phyloP scores from a whole-genome alignment of 2,113 vertebrate species.

The Pomatorhinus ruficollis region DNA sequence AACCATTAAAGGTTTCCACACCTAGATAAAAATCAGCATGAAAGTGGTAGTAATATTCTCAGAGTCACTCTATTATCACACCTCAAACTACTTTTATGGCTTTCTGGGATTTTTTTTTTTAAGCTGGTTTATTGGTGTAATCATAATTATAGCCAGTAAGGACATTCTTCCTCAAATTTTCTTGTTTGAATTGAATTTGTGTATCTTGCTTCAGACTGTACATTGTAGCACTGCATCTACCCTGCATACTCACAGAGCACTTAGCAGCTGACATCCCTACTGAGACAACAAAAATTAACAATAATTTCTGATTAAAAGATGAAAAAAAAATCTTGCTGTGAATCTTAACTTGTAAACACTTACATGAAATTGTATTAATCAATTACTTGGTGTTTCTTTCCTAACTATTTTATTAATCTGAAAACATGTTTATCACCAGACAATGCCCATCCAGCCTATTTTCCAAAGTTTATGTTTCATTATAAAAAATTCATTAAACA shows the following conservation, averaged over 20 bases:
- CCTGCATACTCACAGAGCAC: neutral
- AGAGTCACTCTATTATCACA: neutral
- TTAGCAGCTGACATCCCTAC: neutral
- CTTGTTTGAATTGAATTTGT: neutral
- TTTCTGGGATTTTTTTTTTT: neutral
- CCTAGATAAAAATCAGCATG: neutral
- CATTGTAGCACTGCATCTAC: neutral
- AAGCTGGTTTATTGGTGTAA: neutral
- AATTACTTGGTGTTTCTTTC: fast-evolving
- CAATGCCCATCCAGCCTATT: neutral
- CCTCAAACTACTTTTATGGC: neutral
- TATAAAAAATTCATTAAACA: neutral
- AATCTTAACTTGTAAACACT: neutral
- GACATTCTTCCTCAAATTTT: neutral
- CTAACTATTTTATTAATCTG: neutral
- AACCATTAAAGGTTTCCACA: neutral
- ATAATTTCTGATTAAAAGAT: neutral
- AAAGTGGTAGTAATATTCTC: neutral
- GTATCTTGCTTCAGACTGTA: neutral
- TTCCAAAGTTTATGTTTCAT: neutral
- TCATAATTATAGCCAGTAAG: neutral
- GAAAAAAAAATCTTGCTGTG: neutral
- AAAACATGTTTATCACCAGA: neutral
- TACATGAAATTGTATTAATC: neutral
- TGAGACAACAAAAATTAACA: neutral